Evolutionary conservation across 92 coral and sea anemone species (phyloP).

Genomic region (Paramuricea clavata): DNA sequence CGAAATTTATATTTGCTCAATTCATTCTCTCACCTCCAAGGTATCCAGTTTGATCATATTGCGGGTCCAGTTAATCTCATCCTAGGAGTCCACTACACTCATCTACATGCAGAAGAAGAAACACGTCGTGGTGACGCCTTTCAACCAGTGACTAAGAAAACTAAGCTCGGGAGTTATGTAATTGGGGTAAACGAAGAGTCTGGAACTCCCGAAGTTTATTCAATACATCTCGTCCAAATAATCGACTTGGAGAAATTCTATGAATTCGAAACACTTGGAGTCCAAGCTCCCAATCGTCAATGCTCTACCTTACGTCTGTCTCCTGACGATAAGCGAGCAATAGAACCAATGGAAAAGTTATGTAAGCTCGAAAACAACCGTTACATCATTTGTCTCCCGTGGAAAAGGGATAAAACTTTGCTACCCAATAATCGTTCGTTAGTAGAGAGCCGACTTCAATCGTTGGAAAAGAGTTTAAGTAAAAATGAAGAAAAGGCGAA

Average conservation of each 20-base stretch:
- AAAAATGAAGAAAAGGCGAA: slow-evolving; percentile 50
- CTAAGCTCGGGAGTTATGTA: slow-evolving; percentile 53
- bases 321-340: slow-evolving; percentile 49
- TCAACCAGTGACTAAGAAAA: slow-evolving; percentile 44
- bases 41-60: slow-evolving; percentile 41
- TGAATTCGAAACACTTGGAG: no score
- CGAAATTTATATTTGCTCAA: slow-evolving; percentile 28
- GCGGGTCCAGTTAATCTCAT: slow-evolving; percentile 50
- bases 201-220: slow-evolving; percentile 3
- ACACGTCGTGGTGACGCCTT: slow-evolving; percentile 31
- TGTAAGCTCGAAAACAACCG: slow-evolving; percentile 27
- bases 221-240: background rate
- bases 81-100: slow-evolving; percentile 56
- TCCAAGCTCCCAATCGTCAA: slow-evolving; percentile 55
- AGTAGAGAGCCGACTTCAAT: slow-evolving; percentile 48
- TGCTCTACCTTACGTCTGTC: slow-evolving; percentile 48
- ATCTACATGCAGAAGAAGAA: no score
- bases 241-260: slow-evolving; percentile 42
- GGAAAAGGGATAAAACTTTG: slow-evolving; percentile 48
- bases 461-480: slow-evolving; percentile 40
- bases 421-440: slow-evolving; percentile 55
- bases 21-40: slow-evolving; percentile 41
- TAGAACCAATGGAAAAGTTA: slow-evolving; percentile 52
- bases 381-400: slow-evolving; percentile 51
- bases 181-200: slow-evolving; percentile 26